Evolutionary conservation across 1,140 invertebrate genomes (phyloP).

Genomic region (Matsumurasca onukii): DNA sequence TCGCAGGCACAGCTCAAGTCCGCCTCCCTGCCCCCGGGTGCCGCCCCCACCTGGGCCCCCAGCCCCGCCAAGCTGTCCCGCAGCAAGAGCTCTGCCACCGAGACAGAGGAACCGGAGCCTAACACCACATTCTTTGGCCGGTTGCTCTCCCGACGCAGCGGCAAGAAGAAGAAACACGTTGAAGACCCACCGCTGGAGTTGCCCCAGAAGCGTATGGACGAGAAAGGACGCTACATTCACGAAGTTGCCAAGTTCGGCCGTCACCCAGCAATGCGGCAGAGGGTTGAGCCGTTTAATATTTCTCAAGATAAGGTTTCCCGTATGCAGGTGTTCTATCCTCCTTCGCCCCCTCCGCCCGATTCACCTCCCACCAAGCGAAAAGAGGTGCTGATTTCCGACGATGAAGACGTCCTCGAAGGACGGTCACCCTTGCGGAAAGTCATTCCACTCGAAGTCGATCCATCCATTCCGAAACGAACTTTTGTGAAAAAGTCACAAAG

Average conservation of each 20-base stretch:
- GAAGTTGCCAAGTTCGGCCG: constrained; percentile 40
- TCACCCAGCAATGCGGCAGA: constrained; percentile 46
- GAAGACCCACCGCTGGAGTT: constrained; percentile 31
- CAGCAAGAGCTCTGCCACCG: constrained; percentile 49
- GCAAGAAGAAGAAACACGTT: constrained; percentile 55
- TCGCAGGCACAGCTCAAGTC: constrained; percentile 52
- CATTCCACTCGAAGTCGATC: constrained; percentile 24
- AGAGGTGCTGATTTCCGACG: not conserved
- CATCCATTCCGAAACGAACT: constrained; percentile 25
- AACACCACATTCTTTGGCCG: constrained; percentile 65
- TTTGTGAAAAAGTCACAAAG: constrained; percentile 36
- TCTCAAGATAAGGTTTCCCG: constrained; percentile 39
- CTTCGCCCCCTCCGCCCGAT: constrained; percentile 7
- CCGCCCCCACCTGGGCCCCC: constrained; percentile 44
- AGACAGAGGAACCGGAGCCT: constrained; percentile 50
- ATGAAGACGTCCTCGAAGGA: constrained; percentile 11
- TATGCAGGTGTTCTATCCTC: constrained; percentile 35
- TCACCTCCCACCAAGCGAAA: not conserved
- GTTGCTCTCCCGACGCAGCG: constrained; percentile 61
- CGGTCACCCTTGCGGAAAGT: constrained; percentile 4
- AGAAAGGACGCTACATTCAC: constrained; percentile 53
- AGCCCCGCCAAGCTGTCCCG: constrained; percentile 38
- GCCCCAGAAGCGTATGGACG: constrained; percentile 54
- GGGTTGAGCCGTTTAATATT: constrained; percentile 56
- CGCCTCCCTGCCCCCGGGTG: constrained; percentile 63